Base-by-base conservation (phyloP, 2,888 invertebrate species). In the Gymnocheta viridis region DNA sequence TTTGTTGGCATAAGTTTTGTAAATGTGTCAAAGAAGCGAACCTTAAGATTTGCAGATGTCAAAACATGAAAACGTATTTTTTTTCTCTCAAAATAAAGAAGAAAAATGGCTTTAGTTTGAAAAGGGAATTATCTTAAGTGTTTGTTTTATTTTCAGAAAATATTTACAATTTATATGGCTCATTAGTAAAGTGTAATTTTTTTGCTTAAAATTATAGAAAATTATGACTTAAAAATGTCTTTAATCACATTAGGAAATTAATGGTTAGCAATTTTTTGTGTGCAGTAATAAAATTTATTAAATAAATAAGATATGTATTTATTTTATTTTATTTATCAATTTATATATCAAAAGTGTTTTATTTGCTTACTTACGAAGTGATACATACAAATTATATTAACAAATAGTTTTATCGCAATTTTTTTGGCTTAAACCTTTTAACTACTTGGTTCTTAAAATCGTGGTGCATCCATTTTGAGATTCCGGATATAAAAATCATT, bases 31-130 rank as follows among this genome's bases (percentile, higher is more conserved):
- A 44, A 56, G 29, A 19, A 49, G 22, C 12, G 4, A 32, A 10
- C 9, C 41, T 44, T 56, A n/a, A 29, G 29, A 70, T 56, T 44
- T 70, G 27, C 32, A 44, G 27, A 69, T 70, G 44, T 56, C 19
- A 58, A 70, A 44, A 41, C 3, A 51, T 38, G 14, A 17, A 27
- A 49, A 32, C 41, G 4, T 41, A 1, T 24, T 4, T 27, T 51
- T 51, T 3, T 49, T 19, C 3, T 24, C 27, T 14, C 14, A 14
- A 51, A 24, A 5, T 24, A 51, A 51, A 51, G 12, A 51, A 51
- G 24, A 27, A 24, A 51, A 38, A 60, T 38, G 5, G n/a, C 24
- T 60, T 38, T 17, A n/a, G 47, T 62, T 35, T 67, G 9, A n/a
- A 27, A 2, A 24, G 0, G 7, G 5, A 51, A 35, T 67, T 67